phyloP scores from a whole-genome alignment of 2,797 vertebrate species.

The Xerus rutilus region DNA sequence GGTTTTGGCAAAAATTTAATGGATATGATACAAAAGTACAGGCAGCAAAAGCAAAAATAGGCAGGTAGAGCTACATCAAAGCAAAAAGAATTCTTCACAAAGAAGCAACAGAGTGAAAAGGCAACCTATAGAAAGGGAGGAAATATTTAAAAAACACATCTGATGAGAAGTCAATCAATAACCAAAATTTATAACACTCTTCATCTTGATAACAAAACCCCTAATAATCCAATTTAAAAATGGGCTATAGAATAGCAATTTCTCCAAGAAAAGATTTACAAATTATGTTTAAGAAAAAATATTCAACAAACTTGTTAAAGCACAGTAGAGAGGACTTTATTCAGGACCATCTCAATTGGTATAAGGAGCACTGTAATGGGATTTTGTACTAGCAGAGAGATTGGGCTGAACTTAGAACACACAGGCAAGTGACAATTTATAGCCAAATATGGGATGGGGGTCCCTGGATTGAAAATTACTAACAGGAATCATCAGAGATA shows the following conservation, averaged over 20 bases:
- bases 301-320: neutral
- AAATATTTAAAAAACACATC: neutral
- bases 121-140: neutral
- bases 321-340: neutral
- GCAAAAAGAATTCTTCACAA: neutral
- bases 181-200: neutral
- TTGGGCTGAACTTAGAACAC: neutral
- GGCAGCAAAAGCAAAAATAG: neutral
- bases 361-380: neutral
- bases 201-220: neutral
- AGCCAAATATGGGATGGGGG: neutral
- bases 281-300: neutral
- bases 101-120: neutral
- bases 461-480: neutral
- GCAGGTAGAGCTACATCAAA: no score
- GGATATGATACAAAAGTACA: neutral
- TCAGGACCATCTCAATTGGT: neutral
- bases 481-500: neutral
- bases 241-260: neutral
- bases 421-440: neutral
- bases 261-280: neutral
- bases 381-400: neutral
- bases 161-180: neutral
- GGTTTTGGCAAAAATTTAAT: neutral
- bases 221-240: neutral